phyloP scores from a whole-genome alignment of 2,113 vertebrate species.

The Delphinus delphis region DNA sequence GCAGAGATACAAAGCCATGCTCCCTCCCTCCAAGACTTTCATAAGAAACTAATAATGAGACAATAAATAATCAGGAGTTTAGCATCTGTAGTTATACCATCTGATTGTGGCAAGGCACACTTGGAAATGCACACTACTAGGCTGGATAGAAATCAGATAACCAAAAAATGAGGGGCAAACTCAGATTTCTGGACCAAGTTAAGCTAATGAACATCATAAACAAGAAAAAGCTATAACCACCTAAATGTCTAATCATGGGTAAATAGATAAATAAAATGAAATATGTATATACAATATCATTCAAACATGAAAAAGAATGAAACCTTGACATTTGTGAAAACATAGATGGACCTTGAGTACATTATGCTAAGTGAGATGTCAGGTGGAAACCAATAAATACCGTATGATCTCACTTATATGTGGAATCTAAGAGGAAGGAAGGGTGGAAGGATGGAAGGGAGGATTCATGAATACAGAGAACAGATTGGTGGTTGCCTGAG shows the following conservation, averaged over 20 bases:
- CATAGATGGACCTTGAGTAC: too few species aligned
- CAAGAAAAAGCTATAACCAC: neutral
- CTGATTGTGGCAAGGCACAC: fast-evolving
- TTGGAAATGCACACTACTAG: fast-evolving
- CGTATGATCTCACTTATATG: neutral
- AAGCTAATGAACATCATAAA: neutral
- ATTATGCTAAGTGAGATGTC: fast-evolving
- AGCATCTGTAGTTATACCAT: neutral
- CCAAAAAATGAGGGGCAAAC: neutral
- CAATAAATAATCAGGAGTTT: neutral
- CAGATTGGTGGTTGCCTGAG: neutral
- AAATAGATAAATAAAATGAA: neutral
- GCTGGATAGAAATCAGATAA: neutral
- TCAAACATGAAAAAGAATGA: neutral
- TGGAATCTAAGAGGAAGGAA: neutral
- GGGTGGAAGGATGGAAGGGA: neutral
- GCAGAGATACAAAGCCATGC: neutral
- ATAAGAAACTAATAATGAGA: neutral
- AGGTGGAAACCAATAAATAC: neutral
- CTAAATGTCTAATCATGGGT: neutral
- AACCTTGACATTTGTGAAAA: neutral
- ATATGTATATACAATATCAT: neutral
- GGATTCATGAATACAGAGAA: neutral
- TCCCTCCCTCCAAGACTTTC: neutral
- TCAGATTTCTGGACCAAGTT: neutral